Conservation (phyloP, 2,113 vertebrate genomes). For the Ginglymostoma cirratum region DNA sequence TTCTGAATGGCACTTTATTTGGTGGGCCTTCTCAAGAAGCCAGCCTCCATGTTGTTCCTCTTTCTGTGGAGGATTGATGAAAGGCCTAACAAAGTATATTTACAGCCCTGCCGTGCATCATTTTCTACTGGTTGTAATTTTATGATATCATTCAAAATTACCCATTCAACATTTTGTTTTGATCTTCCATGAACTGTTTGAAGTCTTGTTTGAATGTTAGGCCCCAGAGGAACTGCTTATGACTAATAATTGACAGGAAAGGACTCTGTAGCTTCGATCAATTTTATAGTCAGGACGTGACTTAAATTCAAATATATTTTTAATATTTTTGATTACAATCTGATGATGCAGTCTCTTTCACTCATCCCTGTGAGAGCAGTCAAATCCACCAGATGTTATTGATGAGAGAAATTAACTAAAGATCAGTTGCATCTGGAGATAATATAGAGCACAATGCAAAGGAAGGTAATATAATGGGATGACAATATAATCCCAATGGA, state of each 20-base stretch:
- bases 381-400: not conserved
- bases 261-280: not conserved
- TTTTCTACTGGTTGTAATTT: not conserved
- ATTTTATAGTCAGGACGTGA: not conserved
- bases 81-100: not conserved
- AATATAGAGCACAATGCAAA: conserved; percentile 7
- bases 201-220: not conserved
- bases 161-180: not conserved
- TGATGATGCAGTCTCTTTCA: not conserved
- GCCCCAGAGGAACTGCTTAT: conserved; percentile 15
- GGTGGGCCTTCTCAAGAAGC: not conserved
- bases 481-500: not conserved
- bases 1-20: not conserved
- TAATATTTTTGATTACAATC: conserved; percentile 28
- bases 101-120: not conserved
- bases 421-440: not conserved
- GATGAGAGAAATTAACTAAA: conserved; percentile 15
- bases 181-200: not conserved
- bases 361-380: not conserved
- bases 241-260: conserved; percentile 22
- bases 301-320: not conserved
- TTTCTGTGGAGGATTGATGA: not conserved
- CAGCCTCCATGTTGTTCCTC: not conserved
- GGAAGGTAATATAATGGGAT: not conserved
- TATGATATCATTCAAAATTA: not conserved